These are phyloP conservation scores for Pedionomus torquatus DNA, from an alignment of 2,113 vertebrate genomes.

Conservation along the genomic window DNA sequence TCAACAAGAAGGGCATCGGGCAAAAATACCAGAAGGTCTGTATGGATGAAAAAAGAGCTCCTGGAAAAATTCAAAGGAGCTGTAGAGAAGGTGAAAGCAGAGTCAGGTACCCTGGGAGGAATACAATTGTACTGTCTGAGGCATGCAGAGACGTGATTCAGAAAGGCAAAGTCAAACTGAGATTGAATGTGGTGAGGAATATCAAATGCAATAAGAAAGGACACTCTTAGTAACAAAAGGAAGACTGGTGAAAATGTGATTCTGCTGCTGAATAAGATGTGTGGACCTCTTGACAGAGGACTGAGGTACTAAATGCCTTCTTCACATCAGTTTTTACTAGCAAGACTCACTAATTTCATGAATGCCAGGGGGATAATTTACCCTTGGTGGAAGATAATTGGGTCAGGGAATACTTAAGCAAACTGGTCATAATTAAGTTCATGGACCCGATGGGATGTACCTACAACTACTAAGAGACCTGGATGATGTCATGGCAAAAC, in stretches of 20 bases:
- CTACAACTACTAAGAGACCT: neutral
- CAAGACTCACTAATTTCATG: neutral
- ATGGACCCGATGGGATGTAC: too few species aligned
- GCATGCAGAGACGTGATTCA: neutral
- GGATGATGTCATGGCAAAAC: rapidly evolving
- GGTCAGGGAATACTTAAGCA: neutral
- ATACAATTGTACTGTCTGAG: neutral
- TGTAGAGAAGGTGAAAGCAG: neutral
- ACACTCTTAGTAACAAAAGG: neutral
- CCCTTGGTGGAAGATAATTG: neutral
- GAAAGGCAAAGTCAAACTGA: neutral
- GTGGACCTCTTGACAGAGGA: neutral
- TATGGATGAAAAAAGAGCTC: neutral
- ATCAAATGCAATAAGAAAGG: neutral
- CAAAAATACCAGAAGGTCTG: neutral
- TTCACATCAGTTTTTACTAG: neutral
- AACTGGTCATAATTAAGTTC: neutral
- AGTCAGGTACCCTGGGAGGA: neutral
- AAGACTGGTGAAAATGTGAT: neutral
- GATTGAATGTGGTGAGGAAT: neutral
- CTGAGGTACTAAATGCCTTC: neutral
- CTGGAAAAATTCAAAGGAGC: neutral
- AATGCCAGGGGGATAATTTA: neutral
- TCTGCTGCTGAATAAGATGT: neutral
- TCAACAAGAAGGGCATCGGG: neutral